These are phyloP conservation scores for Fragum whitleyi DNA, from an alignment of 2,888 invertebrate species.

Conservation along the genomic window DNA sequence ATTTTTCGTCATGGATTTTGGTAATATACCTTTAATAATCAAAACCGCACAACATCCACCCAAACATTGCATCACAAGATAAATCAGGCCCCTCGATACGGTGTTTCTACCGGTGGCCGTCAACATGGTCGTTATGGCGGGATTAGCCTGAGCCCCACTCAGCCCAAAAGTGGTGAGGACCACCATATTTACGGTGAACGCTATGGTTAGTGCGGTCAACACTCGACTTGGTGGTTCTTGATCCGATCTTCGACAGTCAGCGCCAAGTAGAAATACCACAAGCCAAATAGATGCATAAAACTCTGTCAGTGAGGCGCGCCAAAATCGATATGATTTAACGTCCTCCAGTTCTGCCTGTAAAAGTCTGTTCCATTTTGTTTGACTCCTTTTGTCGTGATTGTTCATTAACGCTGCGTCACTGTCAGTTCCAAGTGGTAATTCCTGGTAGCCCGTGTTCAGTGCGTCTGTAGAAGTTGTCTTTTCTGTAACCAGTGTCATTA, in stretches of 20 bases:
- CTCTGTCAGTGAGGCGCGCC: not conserved
- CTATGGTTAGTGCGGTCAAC: not conserved
- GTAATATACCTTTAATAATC: not conserved
- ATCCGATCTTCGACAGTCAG: not conserved
- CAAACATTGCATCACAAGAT: not conserved
- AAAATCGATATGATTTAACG: not conserved
- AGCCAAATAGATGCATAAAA: not conserved
- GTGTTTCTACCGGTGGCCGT: not conserved
- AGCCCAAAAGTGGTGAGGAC: not conserved
- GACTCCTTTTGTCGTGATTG: not conserved
- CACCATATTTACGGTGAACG: constrained; percentile 2
- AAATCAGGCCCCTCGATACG: not conserved
- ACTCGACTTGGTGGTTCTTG: constrained; percentile 10
- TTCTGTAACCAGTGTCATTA: no score
- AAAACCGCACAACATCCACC: not conserved
- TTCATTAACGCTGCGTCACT: not conserved
- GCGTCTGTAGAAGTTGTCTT: no score
- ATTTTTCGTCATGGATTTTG: not conserved
- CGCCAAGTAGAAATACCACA: not conserved
- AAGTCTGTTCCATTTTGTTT: not conserved
- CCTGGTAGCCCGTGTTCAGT: no score
- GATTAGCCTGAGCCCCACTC: constrained; percentile 1
- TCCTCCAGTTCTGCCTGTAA: not conserved
- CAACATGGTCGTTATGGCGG: constrained; percentile 3
- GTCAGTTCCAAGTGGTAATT: not conserved